Conservation (phyloP, 2,113 vertebrate species). For the Brachypteracias leptosomus region DNA sequence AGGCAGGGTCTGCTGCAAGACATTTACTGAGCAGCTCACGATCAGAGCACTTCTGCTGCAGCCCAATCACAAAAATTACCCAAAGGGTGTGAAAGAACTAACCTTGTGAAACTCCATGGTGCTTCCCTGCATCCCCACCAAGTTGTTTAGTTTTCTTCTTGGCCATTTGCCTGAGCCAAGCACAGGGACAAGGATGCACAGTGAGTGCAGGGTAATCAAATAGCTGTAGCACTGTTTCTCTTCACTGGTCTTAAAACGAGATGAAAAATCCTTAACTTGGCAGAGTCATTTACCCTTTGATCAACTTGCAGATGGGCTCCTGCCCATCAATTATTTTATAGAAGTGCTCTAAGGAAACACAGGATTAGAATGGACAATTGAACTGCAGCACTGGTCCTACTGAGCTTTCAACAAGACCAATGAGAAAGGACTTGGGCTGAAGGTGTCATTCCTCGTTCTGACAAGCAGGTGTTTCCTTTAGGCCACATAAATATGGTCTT, state of each 20-base stretch:
- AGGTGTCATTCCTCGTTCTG: neutral
- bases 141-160: neutral
- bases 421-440: neutral
- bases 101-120: neutral
- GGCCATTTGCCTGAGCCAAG: neutral
- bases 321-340: neutral
- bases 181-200: neutral
- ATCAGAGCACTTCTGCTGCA: neutral
- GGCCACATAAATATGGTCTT: neutral
- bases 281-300: neutral
- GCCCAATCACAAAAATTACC: neutral
- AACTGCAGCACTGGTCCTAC: neutral
- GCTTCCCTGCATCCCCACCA: neutral
- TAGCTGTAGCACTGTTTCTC: neutral
- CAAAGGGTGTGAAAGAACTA: neutral
- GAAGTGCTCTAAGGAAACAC: neutral
- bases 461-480: neutral
- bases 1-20: neutral
- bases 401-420: neutral
- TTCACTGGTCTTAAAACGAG: neutral
- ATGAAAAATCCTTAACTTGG: neutral
- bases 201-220: neutral
- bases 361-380: neutral
- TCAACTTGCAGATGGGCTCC: neutral
- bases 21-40: rapidly evolving